Percentiles rank a stretch among this genome's conserved stretches.
Evolutionary conservation across 2,797 vertebrate species (phyloP).

Genomic region (Sebastes baramenuke): DNA sequence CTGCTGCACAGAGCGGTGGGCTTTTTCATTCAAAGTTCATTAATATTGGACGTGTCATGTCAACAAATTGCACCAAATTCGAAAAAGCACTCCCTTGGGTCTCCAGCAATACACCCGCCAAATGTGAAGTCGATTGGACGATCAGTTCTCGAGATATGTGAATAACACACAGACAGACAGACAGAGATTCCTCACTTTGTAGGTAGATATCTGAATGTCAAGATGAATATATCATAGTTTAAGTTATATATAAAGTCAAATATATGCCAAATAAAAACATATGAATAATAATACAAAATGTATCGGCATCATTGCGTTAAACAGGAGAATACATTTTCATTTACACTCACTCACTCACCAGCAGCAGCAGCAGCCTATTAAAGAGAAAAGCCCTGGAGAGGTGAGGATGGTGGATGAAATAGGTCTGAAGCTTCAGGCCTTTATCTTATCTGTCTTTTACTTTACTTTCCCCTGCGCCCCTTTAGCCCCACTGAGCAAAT

Average conservation of each 20-base stretch:
- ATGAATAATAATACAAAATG: not conserved
- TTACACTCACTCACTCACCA: not conserved
- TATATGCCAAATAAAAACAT: not conserved
- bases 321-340: not conserved
- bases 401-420: slow-evolving; percentile 40
- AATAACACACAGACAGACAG: too few species aligned
- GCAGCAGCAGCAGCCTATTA: slow-evolving; percentile 29
- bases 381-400: slow-evolving; percentile 35
- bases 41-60: too few species aligned
- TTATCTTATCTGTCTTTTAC: slow-evolving; percentile 43
- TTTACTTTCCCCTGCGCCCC: slow-evolving; percentile 16
- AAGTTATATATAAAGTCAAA: too few species aligned
- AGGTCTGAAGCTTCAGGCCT: slow-evolving; percentile 50
- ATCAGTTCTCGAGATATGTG: too few species aligned
- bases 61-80: too few species aligned
- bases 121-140: too few species aligned
- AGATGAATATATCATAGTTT: too few species aligned
- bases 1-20: rapidly evolving
- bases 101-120: too few species aligned
- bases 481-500: slow-evolving; percentile 47
- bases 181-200: too few species aligned
- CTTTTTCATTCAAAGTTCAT: too few species aligned
- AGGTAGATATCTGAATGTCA: too few species aligned
- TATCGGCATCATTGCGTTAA: not conserved
- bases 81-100: too few species aligned